These are phyloP conservation scores for Actinemys pallida DNA, from an alignment of 2,113 vertebrate species.

Conservation along the genomic window DNA sequence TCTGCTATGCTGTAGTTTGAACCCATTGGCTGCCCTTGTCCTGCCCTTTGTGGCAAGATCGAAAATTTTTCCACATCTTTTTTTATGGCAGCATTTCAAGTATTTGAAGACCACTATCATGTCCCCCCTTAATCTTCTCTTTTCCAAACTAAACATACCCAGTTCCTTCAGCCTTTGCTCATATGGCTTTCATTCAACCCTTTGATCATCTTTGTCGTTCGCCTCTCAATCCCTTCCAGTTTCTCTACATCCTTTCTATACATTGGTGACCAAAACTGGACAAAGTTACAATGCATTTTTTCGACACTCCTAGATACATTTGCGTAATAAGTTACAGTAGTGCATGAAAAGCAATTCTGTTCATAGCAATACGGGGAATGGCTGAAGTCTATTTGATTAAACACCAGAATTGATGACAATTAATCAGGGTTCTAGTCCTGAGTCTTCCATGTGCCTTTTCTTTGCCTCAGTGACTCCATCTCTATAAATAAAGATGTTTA, in stretches of 20 bases:
- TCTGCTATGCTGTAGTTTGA: too few relatives aligned
- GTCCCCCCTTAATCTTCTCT: neutral
- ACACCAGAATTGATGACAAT: too few relatives aligned
- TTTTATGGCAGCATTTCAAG: too few relatives aligned
- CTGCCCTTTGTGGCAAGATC: neutral
- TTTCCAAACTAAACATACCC: neutral
- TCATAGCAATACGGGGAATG: neutral
- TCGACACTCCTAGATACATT: neutral
- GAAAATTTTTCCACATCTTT: neutral
- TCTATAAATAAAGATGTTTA: neutral
- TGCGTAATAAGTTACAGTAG: neutral
- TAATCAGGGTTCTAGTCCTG: neutral
- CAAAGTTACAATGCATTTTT: neutral
- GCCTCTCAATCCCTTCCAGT: neutral
- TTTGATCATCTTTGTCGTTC: neutral
- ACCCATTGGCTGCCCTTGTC: too few relatives aligned
- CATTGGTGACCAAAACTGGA: neutral
- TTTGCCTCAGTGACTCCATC: neutral
- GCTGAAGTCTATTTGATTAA: neutral
- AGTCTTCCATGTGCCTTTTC: neutral
- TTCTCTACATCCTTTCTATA: neutral
- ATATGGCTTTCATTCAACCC: neutral
- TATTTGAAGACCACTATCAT: neutral
- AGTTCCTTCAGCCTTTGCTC: neutral
- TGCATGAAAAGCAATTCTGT: neutral